A percentile compares a stretch with the other conserved stretches of the same genome.
Conservation (phyloP, 2,113 vertebrate species). For the Podiceps cristatus region DNA sequence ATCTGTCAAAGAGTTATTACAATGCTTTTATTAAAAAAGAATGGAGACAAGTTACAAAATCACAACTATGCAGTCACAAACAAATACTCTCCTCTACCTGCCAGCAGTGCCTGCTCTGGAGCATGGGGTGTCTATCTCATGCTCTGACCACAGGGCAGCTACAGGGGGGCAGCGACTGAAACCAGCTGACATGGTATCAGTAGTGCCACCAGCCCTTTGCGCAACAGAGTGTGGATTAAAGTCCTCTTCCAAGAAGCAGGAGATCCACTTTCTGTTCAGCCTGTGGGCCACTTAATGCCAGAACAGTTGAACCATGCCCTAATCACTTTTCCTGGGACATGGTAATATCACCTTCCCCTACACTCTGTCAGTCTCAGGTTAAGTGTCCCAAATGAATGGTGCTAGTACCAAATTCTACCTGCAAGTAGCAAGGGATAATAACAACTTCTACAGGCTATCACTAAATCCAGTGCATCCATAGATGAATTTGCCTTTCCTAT, state of each 20-base stretch:
- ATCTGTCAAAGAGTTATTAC: not conserved
- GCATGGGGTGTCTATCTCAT: not conserved
- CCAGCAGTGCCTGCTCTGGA: not conserved
- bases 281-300: not conserved
- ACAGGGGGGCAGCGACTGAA: not conserved
- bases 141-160: not conserved
- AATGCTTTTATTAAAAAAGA: not conserved
- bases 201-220: not conserved
- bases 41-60: not conserved
- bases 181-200: rapidly evolving
- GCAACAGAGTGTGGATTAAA: not conserved
- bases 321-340: not conserved
- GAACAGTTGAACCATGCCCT: not conserved
- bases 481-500: not conserved
- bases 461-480: not conserved
- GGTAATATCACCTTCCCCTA: not conserved
- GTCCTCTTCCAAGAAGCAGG: not conserved
- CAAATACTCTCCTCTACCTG: not conserved
- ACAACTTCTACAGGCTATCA: not conserved
- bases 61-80: not conserved
- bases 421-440: not conserved
- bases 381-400: not conserved
- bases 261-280: not conserved
- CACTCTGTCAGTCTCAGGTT: not conserved
- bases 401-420: not conserved